Conservation (phyloP, 2,888 invertebrate genomes). For the Rosalia funebris region DNA sequence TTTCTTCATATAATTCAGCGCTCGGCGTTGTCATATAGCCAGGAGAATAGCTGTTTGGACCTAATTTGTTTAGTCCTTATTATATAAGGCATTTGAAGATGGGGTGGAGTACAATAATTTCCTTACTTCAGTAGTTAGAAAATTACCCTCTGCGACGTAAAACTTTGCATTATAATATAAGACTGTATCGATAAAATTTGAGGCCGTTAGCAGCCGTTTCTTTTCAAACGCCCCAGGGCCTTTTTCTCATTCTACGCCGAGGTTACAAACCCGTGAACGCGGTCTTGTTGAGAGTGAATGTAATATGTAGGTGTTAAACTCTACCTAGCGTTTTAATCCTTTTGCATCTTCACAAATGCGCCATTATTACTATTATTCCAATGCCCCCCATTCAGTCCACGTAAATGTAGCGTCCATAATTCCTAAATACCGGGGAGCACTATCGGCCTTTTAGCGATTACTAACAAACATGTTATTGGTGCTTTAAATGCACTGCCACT, state of each 20-base stretch:
- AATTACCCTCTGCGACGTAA: no score
- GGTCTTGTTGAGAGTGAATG: constrained; percentile 38
- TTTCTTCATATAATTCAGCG: no score
- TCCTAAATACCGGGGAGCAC: constrained; percentile 17
- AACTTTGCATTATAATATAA: no score
- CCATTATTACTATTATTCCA: constrained; percentile 29
- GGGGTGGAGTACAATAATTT: no score
- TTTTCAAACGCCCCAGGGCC: constrained; percentile 29
- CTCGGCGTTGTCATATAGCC: no score
- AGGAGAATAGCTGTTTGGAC: no score
- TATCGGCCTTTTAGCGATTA: constrained; percentile 2
- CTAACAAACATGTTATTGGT: background rate
- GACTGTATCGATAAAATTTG: no score
- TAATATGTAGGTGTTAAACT: constrained; percentile 39
- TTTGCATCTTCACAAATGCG: constrained; percentile 24
- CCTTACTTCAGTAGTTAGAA: no score
- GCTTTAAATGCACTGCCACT: background rate
- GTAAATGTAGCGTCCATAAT: background rate
- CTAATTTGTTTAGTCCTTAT: no score
- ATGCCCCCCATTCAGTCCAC: constrained; percentile 27
- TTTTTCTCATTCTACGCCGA: constrained; percentile 33
- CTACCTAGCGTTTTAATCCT: constrained; percentile 28
- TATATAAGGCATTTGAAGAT: no score
- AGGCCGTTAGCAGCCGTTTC: constrained; percentile 37
- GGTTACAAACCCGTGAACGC: constrained; percentile 30